Evolutionary conservation across 2,888 invertebrate species (phyloP).

Genomic region (Nomada hirtipes): DNA sequence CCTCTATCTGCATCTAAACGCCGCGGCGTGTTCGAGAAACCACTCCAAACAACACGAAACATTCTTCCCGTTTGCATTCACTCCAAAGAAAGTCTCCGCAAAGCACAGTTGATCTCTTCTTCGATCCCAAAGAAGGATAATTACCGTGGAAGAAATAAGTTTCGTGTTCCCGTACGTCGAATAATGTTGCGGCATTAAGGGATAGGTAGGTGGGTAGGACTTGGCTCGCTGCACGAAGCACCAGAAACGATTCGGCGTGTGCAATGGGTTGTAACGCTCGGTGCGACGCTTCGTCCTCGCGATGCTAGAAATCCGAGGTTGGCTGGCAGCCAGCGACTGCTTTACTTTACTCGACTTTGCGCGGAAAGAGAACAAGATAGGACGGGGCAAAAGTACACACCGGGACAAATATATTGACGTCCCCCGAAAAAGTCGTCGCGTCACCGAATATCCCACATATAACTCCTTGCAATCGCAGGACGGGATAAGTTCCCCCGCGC

Average conservation of each 20-base stretch:
- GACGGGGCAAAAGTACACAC: constrained; percentile 72
- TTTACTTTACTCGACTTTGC: constrained; percentile 78
- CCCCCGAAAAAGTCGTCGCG: constrained; percentile 81
- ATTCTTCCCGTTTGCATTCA: neutral
- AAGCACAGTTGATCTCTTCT: neutral
- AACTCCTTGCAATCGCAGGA: constrained; percentile 70
- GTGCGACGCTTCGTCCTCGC: constrained; percentile 64
- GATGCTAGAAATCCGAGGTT: constrained; percentile 77
- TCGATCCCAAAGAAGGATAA: constrained; percentile 65
- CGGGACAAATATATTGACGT: constrained; percentile 79
- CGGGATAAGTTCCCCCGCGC: constrained; percentile 68
- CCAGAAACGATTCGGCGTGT: constrained; percentile 81
- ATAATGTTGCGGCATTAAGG: constrained; percentile 74
- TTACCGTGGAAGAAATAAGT: constrained; percentile 70
- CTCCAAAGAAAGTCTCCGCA: constrained; percentile 1
- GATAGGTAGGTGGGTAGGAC: constrained; percentile 74
- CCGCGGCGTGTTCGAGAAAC: constrained; percentile 39
- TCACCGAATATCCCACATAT: constrained; percentile 79
- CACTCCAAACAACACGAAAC: constrained; percentile 19
- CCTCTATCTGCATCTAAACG: constrained; percentile 44
- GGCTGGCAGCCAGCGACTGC: constrained; percentile 80
- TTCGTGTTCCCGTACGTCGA: constrained; percentile 55
- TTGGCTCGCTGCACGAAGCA: constrained; percentile 72
- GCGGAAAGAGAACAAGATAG: constrained; percentile 56
- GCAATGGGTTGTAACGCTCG: constrained; percentile 80